Base-by-base conservation (phyloP, 1,140 invertebrate genomes). In the Drosophila pruinosa region DNA sequence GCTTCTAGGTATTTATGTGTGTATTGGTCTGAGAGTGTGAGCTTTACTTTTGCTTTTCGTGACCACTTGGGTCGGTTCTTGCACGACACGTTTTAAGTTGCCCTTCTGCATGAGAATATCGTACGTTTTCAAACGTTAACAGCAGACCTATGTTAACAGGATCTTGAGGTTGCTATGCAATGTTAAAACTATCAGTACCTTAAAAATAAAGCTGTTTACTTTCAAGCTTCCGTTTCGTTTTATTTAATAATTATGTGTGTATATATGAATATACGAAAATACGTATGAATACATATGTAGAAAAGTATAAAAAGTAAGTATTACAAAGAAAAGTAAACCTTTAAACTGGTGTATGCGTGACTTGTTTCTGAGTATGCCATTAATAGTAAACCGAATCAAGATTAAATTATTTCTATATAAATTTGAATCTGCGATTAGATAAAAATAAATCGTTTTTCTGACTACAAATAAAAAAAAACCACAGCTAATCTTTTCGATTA, bases 11-110 rank as follows among this genome's bases (percentile, higher is more conserved):
- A 21, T 19, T 4, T 56, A 15, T 31, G 31, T 48, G 31, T 75
- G 38, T 62, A 56, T 53, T 34, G 39, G 38, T 26, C 0, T 59
- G 21, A 57, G 57, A 43, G 45, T 41, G 57, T 54, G 68, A 53
- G 71, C 57, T 61, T 72, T 72, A 76, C 68, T 83, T 86, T 86
- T 86, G 68, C 63, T 83, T 80, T 83, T 83, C 21, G 43, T 38
- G 38, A 36, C 14, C 10, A 31, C 10, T 34, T n/a, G n/a, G n/a
- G n/a, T 61, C 59, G 54, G 61, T 48, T 65, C 48, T 70, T 82
- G 71, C 71, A 53, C 61, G 45, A 38, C 57, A 43, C 47, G 26
- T 62, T 68, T 50, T 26, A 4, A 41, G 14, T 22, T 24, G 17
- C 38, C 22, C n/a, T 28, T 61, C 10, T 19, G 19, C 28, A 21